phyloP scores from a whole-genome alignment of 2,113 vertebrate species.

The Mormoops blainvillei region DNA sequence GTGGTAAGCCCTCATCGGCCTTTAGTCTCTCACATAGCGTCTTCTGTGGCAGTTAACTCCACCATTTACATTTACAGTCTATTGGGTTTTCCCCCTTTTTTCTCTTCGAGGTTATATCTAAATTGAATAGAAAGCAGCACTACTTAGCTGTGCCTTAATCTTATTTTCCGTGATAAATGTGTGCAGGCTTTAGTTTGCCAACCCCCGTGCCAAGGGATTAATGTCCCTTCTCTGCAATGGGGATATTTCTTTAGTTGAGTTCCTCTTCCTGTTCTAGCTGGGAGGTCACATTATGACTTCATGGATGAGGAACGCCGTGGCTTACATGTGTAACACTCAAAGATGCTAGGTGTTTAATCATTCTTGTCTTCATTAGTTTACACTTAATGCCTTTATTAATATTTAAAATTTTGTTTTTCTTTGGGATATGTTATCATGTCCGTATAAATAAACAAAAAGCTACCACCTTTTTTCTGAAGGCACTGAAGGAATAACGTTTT shows the following conservation, averaged over 20 bases:
- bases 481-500: not conserved
- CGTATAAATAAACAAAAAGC: not conserved
- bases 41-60: not conserved
- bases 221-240: not conserved
- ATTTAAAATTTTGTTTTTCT: not conserved
- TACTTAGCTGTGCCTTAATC: not conserved
- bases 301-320: not conserved
- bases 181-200: not conserved
- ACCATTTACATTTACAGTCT: not conserved
- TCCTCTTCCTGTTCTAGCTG: not conserved
- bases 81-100: not conserved
- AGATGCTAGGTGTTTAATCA: not conserved
- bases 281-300: not conserved
- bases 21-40: not conserved
- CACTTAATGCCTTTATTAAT: not conserved
- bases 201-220: not conserved
- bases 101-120: not conserved
- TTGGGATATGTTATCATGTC: not conserved
- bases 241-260: not conserved
- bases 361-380: constrained; percentile 3
- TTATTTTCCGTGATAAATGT: not conserved
- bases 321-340: not conserved
- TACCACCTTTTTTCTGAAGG: not conserved
- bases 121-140: constrained; percentile 20
- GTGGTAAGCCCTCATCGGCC: not conserved